These are phyloP conservation scores for Lordiphosa stackelbergi DNA, from an alignment of 1,140 invertebrate species.

Conservation along the genomic window DNA sequence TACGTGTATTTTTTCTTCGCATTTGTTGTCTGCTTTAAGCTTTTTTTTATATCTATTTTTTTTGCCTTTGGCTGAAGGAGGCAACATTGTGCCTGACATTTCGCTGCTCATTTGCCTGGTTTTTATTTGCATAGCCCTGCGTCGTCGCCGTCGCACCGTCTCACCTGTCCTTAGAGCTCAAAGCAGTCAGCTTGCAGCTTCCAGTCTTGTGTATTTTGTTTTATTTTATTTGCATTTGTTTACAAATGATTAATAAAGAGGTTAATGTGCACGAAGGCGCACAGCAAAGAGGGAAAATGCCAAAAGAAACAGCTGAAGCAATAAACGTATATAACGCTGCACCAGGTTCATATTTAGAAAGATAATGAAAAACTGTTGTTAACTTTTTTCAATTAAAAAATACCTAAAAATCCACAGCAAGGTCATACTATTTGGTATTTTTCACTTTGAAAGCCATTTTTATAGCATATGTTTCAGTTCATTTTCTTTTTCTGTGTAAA, in stretches of 20 bases:
- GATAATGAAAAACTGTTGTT: too few species aligned
- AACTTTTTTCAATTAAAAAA: too few species aligned
- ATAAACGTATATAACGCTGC: too few species aligned
- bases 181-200: slow-evolving; percentile 2
- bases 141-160: slow-evolving; percentile 2
- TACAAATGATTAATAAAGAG: slow-evolving; percentile 75
- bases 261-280: slow-evolving; percentile 60
- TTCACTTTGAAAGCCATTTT: too few species aligned
- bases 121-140: slow-evolving; percentile 62
- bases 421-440: too few species aligned
- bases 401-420: too few species aligned
- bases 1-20: background rate
- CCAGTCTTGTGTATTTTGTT: slow-evolving; percentile 53
- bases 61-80: background rate
- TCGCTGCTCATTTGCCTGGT: slow-evolving; percentile 59
- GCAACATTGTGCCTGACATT: slow-evolving; percentile 18
- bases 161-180: slow-evolving; percentile 11
- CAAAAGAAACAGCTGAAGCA: too few species aligned
- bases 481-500: slow-evolving; percentile 2
- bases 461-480: too few species aligned
- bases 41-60: slow-evolving; percentile 1
- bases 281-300: slow-evolving; percentile 13
- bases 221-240: slow-evolving; percentile 75
- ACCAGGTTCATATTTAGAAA: too few species aligned
- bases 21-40: slow-evolving; percentile 10